Evolutionary conservation across 2,797 vertebrate species (phyloP).

Genomic region (Ctenopoma kingsleyae): DNA sequence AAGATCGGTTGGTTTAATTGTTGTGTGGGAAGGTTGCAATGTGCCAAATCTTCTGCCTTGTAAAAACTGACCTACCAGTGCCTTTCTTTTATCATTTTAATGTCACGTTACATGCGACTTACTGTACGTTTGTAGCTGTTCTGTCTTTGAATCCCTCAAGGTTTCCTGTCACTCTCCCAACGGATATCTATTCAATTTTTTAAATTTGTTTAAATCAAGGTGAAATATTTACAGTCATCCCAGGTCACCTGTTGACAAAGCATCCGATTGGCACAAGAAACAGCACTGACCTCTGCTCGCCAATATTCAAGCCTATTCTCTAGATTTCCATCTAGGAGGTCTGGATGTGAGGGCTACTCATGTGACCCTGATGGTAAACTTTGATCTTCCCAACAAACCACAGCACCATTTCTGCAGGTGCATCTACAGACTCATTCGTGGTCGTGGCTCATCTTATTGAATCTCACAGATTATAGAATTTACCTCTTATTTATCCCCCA

Average conservation of each 20-base stretch:
- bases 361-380: constrained; percentile 15
- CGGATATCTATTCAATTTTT: constrained; percentile 68
- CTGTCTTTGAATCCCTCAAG: constrained; percentile 55
- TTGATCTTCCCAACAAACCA: constrained; percentile 23
- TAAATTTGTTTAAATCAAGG: constrained; percentile 66
- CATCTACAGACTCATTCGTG: constrained; percentile 13
- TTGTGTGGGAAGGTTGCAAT: constrained; percentile 26
- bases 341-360: constrained; percentile 14
- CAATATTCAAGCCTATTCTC: constrained; percentile 50
- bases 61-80: constrained; percentile 14
- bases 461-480: constrained; percentile 22
- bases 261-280: constrained; percentile 28
- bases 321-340: constrained; percentile 1
- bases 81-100: constrained; percentile 17
- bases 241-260: constrained; percentile 47
- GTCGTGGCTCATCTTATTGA: constrained; percentile 27
- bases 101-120: constrained; percentile 35
- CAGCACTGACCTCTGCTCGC: constrained; percentile 29
- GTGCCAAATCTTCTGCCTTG: constrained; percentile 9
- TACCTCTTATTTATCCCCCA: constrained; percentile 4
- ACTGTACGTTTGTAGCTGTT: constrained; percentile 28
- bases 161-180: constrained; percentile 45
- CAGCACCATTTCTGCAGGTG: constrained; percentile 23
- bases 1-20: constrained; percentile 23
- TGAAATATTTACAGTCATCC: constrained; percentile 38